Evolutionary conservation across 2,113 vertebrate genomes (phyloP).

Genomic region (Enhydra lutris): DNA sequence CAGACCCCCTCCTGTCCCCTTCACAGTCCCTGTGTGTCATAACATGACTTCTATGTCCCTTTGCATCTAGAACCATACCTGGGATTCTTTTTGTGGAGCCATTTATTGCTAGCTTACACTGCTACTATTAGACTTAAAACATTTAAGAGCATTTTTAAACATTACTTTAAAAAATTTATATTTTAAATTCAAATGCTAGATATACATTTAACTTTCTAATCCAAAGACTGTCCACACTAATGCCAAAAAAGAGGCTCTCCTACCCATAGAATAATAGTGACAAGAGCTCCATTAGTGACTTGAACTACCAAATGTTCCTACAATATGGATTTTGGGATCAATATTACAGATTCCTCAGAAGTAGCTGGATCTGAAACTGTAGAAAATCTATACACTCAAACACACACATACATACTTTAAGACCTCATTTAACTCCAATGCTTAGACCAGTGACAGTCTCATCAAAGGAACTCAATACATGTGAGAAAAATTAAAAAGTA

Average conservation of each 20-base stretch:
- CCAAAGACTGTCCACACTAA: neutral
- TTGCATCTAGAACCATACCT: neutral
- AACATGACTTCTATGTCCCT: neutral
- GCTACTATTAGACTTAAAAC: neutral
- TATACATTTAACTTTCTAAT: neutral
- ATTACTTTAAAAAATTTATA: neutral
- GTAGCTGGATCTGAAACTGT: neutral
- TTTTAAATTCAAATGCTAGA: neutral
- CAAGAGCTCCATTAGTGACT: neutral
- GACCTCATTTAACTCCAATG: neutral
- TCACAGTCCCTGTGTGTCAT: neutral
- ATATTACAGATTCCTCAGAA: neutral
- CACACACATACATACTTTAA: neutral
- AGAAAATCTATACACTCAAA: neutral
- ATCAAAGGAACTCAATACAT: neutral
- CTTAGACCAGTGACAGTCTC: neutral
- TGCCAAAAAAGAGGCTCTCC: neutral
- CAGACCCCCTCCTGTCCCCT: neutral
- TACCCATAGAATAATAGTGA: neutral
- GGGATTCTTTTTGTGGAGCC: neutral
- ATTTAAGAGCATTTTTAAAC: neutral
- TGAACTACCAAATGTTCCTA: neutral
- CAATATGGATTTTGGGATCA: neutral
- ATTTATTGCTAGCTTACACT: neutral
- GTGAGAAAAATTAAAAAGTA: neutral